A percentile compares a stretch with the other conserved stretches of the same genome.
phyloP scores from a whole-genome alignment of 92 coral and sea anemone species.

The Bergia sp. region DNA sequence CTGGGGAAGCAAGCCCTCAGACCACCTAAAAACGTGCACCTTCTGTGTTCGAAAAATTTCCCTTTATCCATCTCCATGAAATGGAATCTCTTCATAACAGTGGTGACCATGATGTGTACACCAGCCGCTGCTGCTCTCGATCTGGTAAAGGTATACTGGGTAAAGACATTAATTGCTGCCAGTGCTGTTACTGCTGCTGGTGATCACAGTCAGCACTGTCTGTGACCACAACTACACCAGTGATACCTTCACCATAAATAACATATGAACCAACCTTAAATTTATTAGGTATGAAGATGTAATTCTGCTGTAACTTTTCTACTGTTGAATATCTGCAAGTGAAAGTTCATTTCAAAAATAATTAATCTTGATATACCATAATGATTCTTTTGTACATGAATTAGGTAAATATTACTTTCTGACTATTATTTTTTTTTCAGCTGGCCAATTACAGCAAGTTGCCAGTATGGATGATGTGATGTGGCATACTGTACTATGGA shows the following conservation, averaged over 20 bases:
- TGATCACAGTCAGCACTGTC: no score
- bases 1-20: background rate
- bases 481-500: no score
- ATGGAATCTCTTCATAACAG: background rate
- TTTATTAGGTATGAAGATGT: conserved; percentile 89
- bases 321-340: conserved; percentile 88
- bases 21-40: background rate
- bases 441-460: no score
- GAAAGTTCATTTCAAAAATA: background rate
- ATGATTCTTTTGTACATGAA: background rate
- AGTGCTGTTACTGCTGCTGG: background rate
- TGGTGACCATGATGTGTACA: background rate
- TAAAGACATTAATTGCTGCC: background rate
- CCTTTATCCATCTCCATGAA: no score
- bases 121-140: background rate
- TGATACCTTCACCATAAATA: background rate
- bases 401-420: no score
- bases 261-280: conserved; percentile 71
- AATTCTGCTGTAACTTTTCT: conserved; percentile 93
- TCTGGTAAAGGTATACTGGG: background rate
- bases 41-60: no score
- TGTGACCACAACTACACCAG: background rate
- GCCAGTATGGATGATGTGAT: no score
- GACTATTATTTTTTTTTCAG: no score
- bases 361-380: background rate